Conservation (phyloP, 2,888 invertebrate species). For the Drosophila kokeensis region DNA sequence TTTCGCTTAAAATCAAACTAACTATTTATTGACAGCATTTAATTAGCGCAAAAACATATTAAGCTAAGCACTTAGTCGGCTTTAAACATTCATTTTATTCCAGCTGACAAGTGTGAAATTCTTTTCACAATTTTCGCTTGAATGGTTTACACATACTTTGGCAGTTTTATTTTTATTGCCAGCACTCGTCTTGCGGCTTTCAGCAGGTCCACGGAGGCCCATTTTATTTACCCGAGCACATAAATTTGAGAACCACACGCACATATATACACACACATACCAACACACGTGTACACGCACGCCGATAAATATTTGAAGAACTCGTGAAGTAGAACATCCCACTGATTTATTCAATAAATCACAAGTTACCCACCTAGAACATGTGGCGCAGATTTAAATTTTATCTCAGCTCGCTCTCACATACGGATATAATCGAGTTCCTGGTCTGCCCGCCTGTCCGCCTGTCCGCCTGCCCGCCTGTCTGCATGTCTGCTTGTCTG, state of each 20-base stretch:
- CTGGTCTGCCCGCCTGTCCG: constrained; percentile 18
- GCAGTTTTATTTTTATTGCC: constrained; percentile 63
- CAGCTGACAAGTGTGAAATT: constrained; percentile 26
- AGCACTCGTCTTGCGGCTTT: constrained; percentile 69
- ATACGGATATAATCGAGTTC: constrained; percentile 33
- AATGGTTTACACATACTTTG: constrained; percentile 59
- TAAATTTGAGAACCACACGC: constrained; percentile 68
- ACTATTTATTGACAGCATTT: not conserved
- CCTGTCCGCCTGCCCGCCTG: constrained; percentile 12
- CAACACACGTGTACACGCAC: constrained; percentile 11
- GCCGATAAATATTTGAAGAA: constrained; percentile 71
- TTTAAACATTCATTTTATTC: constrained; percentile 9
- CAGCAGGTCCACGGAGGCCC: constrained; percentile 55
- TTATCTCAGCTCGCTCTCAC: constrained; percentile 50
- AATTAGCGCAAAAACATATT: not conserved
- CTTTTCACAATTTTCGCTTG: constrained; percentile 33
- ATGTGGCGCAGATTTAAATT: constrained; percentile 66
- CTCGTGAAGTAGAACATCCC: constrained; percentile 45
- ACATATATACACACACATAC: constrained; percentile 5
- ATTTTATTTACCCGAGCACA: constrained; percentile 72
- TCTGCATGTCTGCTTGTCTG: constrained; percentile 9
- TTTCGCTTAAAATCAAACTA: not conserved
- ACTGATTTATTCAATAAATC: constrained; percentile 81
- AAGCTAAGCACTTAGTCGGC: not conserved
- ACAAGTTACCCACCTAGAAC: constrained; percentile 59